A percentile compares a stretch with the other conserved stretches of the same genome.
These are phyloP conservation scores for Paralinhomoeus sp. DNA, from an alignment of 2,888 invertebrate genomes.

Conservation along the genomic window DNA sequence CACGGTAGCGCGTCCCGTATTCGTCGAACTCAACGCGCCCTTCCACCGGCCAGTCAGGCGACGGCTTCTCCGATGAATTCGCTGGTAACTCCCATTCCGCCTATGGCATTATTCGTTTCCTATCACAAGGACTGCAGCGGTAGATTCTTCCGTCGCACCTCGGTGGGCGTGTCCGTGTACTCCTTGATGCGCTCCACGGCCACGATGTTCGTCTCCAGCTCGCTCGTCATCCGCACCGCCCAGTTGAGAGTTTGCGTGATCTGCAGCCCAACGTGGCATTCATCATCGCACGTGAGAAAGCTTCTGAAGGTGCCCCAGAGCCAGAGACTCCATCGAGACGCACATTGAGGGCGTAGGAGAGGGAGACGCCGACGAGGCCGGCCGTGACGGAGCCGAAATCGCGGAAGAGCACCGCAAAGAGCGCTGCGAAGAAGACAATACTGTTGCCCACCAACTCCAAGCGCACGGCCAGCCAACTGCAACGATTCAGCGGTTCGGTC, in stretches of 20 bases:
- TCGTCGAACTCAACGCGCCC: conserved; percentile 22
- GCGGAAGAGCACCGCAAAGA: conserved; percentile 52
- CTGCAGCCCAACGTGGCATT: too few species aligned
- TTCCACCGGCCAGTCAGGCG: conserved; percentile 21
- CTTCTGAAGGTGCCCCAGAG: too few species aligned
- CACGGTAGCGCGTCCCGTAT: conserved; percentile 20
- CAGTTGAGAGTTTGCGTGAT: conserved; percentile 81
- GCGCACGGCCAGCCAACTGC: conserved; percentile 63
- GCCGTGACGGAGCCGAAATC: conserved; percentile 26
- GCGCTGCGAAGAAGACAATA: conserved; percentile 73
- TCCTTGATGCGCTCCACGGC: conserved; percentile 90
- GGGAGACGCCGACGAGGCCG: conserved; percentile 35
- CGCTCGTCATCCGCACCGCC: conserved; percentile 81
- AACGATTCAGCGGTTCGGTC: too few species aligned
- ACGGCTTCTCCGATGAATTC: conserved; percentile 3
- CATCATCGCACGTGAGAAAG: too few species aligned
- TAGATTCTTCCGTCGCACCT: conserved; percentile 16
- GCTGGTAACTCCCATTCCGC: conserved; percentile 3
- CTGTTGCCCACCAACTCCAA: conserved; percentile 87
- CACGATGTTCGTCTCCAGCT: conserved; percentile 88
- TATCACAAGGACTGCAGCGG: too few species aligned
- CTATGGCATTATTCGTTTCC: too few species aligned
- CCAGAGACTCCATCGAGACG: too few species aligned
- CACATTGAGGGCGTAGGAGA: conserved; percentile 34
- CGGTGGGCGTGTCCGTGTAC: conserved; percentile 44